These are phyloP conservation scores for Hylomyscus alleni DNA, from an alignment of 2,797 vertebrate species.

Conservation along the genomic window DNA sequence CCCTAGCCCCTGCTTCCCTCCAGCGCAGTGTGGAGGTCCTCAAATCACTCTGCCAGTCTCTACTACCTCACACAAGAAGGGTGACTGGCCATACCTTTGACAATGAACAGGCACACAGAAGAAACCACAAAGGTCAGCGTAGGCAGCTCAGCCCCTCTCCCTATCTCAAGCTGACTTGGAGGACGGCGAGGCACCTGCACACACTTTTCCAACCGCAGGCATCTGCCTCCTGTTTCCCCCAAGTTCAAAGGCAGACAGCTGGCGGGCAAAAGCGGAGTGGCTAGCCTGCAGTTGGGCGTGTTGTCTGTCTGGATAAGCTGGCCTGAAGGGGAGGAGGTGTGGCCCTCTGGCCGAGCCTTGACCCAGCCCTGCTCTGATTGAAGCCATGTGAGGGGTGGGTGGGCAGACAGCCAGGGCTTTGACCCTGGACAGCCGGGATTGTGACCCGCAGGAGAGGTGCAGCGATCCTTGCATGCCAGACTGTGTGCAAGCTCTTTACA, in stretches of 20 bases:
- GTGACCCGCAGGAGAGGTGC: background rate
- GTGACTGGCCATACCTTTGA: background rate
- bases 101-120: background rate
- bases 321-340: background rate
- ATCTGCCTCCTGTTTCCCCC: conserved; percentile 55
- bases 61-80: background rate
- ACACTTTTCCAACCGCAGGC: background rate
- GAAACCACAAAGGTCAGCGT: background rate
- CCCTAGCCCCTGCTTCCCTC: too few relatives aligned
- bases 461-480: background rate
- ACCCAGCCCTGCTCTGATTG: conserved; percentile 10
- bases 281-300: background rate
- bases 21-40: too few relatives aligned
- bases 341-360: background rate
- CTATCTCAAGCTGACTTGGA: background rate
- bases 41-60: too few relatives aligned
- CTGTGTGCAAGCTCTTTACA: background rate
- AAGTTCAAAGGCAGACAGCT: conserved; percentile 69
- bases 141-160: background rate
- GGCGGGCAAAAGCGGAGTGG: conserved; percentile 46
- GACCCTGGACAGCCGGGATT: background rate
- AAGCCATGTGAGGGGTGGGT: conserved; percentile 47
- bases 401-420: background rate
- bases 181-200: background rate
- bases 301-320: conserved; percentile 30